These are phyloP conservation scores for Oophaga pumilio DNA, from an alignment of 2,113 vertebrate genomes.

Conservation along the genomic window DNA sequence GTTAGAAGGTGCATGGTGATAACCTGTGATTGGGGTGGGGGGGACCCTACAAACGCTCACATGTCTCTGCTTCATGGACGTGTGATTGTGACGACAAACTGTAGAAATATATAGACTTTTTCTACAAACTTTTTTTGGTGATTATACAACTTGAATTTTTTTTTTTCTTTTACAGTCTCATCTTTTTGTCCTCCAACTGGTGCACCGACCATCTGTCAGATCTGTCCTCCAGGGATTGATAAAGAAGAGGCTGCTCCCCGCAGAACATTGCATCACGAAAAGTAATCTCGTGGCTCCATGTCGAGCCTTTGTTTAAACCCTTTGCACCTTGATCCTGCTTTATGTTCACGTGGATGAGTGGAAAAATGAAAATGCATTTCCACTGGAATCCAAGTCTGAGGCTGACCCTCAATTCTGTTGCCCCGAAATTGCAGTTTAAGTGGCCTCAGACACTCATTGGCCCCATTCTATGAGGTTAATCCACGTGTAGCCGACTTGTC, in stretches of 20 bases:
- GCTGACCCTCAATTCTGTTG: no score
- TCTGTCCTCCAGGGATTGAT: conserved; percentile 93
- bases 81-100: background rate
- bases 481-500: no score
- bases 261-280: conserved; percentile 95
- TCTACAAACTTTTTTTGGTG: background rate
- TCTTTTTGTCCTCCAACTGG: conserved; percentile 94
- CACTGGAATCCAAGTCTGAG: no score
- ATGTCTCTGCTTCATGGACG: no score
- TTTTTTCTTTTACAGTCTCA: conserved; percentile 78
- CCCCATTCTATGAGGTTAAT: no score
- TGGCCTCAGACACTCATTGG: no score
- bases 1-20: no score
- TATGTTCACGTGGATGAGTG: no score
- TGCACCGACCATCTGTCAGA: conserved; percentile 90
- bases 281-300: conserved; percentile 74
- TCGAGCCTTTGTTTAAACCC: background rate
- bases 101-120: background rate
- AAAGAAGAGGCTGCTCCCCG: conserved; percentile 92
- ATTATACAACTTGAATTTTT: background rate
- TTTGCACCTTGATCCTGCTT: background rate
- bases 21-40: background rate
- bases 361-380: no score
- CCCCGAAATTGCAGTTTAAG: no score
- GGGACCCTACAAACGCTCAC: background rate